Conservation (phyloP, 1,140 invertebrate species). For the Hylaeus volcanicus region DNA sequence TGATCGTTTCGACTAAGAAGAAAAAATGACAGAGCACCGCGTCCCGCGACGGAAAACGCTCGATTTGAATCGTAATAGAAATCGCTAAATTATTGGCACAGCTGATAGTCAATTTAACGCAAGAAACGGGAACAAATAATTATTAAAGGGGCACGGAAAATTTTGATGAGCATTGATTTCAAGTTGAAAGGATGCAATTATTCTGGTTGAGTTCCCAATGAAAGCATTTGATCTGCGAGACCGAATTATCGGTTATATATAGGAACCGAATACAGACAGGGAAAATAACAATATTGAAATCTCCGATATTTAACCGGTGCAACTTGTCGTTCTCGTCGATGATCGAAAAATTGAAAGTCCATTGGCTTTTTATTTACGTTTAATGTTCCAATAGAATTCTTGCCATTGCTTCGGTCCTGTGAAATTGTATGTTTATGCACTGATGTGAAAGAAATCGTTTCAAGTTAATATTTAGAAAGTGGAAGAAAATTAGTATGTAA, state of each 20-base stretch:
- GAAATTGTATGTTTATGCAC: too few relatives aligned
- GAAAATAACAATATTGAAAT: not conserved
- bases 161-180: not conserved
- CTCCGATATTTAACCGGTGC: not conserved
- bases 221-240: not conserved
- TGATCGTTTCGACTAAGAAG: not conserved
- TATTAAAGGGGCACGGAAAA: not conserved
- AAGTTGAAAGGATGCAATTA: slow-evolving; percentile 5
- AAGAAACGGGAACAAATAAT: not conserved
- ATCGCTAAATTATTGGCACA: not conserved
- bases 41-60: not conserved
- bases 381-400: too few relatives aligned
- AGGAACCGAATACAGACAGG: not conserved
- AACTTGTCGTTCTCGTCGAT: too few relatives aligned
- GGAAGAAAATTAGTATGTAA: too few relatives aligned
- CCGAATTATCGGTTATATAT: not conserved
- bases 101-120: not conserved
- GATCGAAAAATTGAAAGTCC: too few relatives aligned
- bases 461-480: too few relatives aligned
- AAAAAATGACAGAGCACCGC: not conserved
- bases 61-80: not conserved
- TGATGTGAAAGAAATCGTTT: too few relatives aligned
- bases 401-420: too few relatives aligned
- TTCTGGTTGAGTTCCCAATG: not conserved
- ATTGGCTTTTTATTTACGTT: too few relatives aligned